These are phyloP conservation scores for Malthinus seriepunctatus DNA, from an alignment of 2,888 invertebrate species.

Conservation along the genomic window DNA sequence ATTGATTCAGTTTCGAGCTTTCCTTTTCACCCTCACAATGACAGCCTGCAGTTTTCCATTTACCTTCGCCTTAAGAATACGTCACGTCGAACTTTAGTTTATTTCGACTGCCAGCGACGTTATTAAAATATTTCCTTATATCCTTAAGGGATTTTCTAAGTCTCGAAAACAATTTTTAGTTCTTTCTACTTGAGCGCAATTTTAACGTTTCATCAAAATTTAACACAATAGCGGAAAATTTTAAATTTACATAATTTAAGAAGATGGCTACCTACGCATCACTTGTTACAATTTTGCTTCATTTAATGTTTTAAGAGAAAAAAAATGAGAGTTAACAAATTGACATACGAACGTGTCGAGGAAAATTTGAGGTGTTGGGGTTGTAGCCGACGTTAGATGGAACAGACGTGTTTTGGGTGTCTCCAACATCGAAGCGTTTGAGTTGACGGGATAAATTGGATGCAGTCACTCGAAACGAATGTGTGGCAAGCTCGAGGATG, in stretches of 20 bases:
- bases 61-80: too few species aligned
- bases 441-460: slow-evolving; percentile 32
- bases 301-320: slow-evolving; percentile 14
- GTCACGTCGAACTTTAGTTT: too few species aligned
- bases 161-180: too few species aligned
- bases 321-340: slow-evolving; percentile 22
- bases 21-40: too few species aligned
- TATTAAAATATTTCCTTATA: too few species aligned
- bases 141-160: too few species aligned
- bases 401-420: slow-evolving; percentile 22
- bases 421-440: slow-evolving; percentile 16
- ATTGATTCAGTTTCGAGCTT: too few species aligned
- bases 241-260: not conserved
- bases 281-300: slow-evolving; percentile 12
- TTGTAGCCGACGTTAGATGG: slow-evolving; percentile 15
- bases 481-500: slow-evolving; percentile 25
- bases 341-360: slow-evolving; percentile 16
- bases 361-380: slow-evolving; percentile 16
- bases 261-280: not conserved
- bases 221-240: too few species aligned
- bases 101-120: too few species aligned
- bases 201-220: too few species aligned
- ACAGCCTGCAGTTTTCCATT: too few species aligned
- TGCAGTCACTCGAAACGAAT: slow-evolving; percentile 34
- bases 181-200: too few species aligned